Evolutionary conservation across 1,140 invertebrate species (phyloP).

Genomic region (Bombus soroeensis): DNA sequence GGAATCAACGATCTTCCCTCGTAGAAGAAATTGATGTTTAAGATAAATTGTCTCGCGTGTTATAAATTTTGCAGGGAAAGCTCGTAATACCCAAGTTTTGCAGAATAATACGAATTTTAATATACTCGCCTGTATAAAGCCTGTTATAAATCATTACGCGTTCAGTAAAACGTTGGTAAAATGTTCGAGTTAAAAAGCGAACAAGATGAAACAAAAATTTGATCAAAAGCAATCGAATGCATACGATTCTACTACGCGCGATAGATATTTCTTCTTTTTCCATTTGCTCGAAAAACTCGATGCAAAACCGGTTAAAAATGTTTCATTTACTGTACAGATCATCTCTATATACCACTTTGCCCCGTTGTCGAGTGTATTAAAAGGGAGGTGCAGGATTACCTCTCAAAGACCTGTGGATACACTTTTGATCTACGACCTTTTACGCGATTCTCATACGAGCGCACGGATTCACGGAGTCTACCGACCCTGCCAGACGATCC

Average conservation of each 20-base stretch:
- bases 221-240: not conserved
- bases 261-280: not conserved
- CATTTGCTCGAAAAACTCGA: not conserved
- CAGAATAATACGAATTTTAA: no score
- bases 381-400: not conserved
- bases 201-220: not conserved
- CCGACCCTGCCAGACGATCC: not conserved
- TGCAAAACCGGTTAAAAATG: not conserved
- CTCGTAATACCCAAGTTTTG: no score
- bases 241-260: not conserved
- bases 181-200: not conserved
- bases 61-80: no score
- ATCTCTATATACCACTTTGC: not conserved
- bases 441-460: not conserved
- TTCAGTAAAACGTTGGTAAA: no score
- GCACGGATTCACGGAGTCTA: not conserved
- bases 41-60: no score
- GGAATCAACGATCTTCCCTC: no score
- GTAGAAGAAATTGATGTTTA: no score
- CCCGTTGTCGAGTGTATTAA: not conserved
- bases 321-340: not conserved
- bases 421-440: constrained; percentile 33
- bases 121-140: no score
- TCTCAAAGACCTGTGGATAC: constrained; percentile 14
- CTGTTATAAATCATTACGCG: no score